Percentiles rank a stretch among this genome's conserved stretches.
Evolutionary conservation across 2,113 vertebrate genomes (phyloP).

Genomic region (Formicarius rufipectus): DNA sequence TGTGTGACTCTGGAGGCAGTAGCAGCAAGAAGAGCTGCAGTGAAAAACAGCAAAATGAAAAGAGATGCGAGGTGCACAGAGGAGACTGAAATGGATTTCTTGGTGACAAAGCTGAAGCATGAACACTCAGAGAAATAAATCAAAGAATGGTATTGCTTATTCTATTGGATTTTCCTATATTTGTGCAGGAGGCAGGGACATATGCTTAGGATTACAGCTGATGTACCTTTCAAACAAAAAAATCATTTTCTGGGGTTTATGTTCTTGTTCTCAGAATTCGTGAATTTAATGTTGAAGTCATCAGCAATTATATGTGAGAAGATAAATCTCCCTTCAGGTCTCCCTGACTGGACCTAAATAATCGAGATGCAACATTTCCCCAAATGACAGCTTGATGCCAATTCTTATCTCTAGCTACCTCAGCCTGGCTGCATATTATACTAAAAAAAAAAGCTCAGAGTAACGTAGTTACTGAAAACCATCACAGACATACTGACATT

Average conservation of each 20-base stretch:
- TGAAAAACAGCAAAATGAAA: background rate
- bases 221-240: conserved; percentile 35
- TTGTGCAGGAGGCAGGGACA: background rate
- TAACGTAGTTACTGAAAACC: background rate
- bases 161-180: conserved; percentile 6
- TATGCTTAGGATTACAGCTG: conserved; percentile 33
- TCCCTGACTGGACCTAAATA: background rate
- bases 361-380: background rate
- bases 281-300: background rate
- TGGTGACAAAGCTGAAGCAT: conserved; percentile 16
- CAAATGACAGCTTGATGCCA: background rate
- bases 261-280: conserved; percentile 4
- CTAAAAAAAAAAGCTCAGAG: background rate
- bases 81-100: background rate
- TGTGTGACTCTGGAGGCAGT: background rate
- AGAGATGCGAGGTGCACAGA: background rate
- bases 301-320: background rate
- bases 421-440: background rate
- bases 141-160: conserved; percentile 14
- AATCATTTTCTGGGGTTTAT: background rate
- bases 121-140: conserved; percentile 27
- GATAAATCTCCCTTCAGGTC: background rate
- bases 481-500: background rate
- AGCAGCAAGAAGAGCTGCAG: background rate
- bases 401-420: background rate